Evolutionary conservation across 2,113 vertebrate genomes (phyloP).

Genomic region (Origma solitaria): DNA sequence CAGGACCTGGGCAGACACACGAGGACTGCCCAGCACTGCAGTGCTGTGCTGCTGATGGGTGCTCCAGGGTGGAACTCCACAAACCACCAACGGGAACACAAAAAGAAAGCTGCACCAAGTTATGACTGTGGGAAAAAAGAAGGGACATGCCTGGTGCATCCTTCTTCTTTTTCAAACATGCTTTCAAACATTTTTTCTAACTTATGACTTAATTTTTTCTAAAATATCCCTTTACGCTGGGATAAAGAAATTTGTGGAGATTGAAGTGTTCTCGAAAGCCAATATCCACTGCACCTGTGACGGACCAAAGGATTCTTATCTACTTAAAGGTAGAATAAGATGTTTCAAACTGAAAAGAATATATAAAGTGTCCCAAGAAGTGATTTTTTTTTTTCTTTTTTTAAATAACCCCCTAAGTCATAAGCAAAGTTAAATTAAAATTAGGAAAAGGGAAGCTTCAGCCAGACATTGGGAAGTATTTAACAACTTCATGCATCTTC

Average conservation of each 20-base stretch:
- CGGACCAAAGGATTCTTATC: neutral
- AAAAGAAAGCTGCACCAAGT: neutral
- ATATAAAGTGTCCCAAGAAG: neutral
- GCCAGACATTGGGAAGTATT: neutral
- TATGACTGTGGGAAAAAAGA: neutral
- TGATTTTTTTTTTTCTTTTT: fast-evolving
- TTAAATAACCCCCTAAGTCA: neutral
- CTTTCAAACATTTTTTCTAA: neutral
- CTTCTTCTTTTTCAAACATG: neutral
- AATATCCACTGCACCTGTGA: neutral
- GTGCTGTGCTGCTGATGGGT: neutral
- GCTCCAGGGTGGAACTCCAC: neutral
- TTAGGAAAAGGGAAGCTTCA: neutral
- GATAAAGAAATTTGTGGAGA: neutral
- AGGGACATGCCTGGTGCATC: fast-evolving
- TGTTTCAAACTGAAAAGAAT: neutral
- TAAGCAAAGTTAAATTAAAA: neutral
- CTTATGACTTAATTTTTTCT: neutral
- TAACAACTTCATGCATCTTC: neutral
- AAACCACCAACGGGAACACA: fast-evolving
- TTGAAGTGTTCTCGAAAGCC: neutral
- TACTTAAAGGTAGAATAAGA: neutral
- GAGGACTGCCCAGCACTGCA: neutral
- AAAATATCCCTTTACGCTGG: neutral
- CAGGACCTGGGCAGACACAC: neutral